Evolutionary conservation across 2,797 vertebrate species (phyloP).

Genomic region (Peromyscus eremicus): DNA sequence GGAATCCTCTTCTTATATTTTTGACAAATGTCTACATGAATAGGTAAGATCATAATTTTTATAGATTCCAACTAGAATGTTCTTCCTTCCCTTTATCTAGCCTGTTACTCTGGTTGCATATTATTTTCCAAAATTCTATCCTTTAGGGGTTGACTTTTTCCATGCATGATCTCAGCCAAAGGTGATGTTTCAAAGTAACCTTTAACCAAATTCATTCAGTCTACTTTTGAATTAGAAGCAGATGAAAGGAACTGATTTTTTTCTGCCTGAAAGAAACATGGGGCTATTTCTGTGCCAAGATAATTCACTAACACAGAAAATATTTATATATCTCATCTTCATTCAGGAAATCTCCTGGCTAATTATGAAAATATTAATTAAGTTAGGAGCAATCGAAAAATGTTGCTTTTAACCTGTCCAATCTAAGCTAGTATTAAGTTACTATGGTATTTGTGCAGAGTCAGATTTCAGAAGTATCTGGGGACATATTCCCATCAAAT

Average conservation of each 20-base stretch:
- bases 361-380: slow-evolving; percentile 86
- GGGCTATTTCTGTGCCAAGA: slow-evolving; percentile 72
- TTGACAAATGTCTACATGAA: slow-evolving; percentile 67
- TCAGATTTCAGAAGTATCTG: slow-evolving; percentile 83
- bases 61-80: slow-evolving; percentile 66
- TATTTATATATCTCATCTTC: slow-evolving; percentile 83
- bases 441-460: slow-evolving; percentile 79
- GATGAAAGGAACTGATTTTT: slow-evolving; percentile 82
- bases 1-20: slow-evolving; percentile 66
- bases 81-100: slow-evolving; percentile 66
- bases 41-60: slow-evolving; percentile 73
- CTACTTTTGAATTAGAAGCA: slow-evolving; percentile 85
- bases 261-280: slow-evolving; percentile 77
- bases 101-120: slow-evolving; percentile 67
- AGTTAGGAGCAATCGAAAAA: slow-evolving; percentile 81
- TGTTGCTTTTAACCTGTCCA: slow-evolving; percentile 80
- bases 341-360: slow-evolving; percentile 84
- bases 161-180: slow-evolving; percentile 81
- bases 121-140: slow-evolving; percentile 76
- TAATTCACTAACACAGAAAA: slow-evolving; percentile 82
- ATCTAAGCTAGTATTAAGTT: slow-evolving; percentile 79
- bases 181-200: slow-evolving; percentile 78
- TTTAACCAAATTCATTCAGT: slow-evolving; percentile 80
- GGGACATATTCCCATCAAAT: slow-evolving; percentile 70
- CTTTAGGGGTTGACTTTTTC: slow-evolving; percentile 78